Evolutionary conservation across 1,140 invertebrate species (phyloP).

Genomic region (Dendroctonus ponderosae): DNA sequence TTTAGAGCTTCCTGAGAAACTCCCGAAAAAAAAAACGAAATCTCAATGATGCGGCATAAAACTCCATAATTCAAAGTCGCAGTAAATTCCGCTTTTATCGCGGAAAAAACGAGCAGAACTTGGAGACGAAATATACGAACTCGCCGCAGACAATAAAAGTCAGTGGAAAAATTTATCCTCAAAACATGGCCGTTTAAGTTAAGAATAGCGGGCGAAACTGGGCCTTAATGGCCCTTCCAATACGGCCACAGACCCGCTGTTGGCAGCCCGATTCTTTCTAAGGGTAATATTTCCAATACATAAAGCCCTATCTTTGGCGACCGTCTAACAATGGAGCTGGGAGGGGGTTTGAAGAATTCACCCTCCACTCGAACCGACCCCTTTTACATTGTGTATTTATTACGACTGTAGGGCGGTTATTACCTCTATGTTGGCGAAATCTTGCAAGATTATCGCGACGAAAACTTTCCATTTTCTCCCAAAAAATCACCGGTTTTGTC

Average conservation of each 20-base stretch:
- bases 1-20: too few relatives aligned
- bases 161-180: constrained; percentile 36
- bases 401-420: constrained; percentile 9
- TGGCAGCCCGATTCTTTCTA: constrained; percentile 36
- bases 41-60: too few relatives aligned
- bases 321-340: constrained; percentile 26
- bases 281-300: constrained; percentile 47
- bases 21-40: too few relatives aligned
- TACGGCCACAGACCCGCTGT: constrained; percentile 13
- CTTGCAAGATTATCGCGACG: constrained; percentile 27
- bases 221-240: constrained; percentile 15
- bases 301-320: constrained; percentile 35
- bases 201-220: constrained; percentile 5
- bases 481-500: too few relatives aligned
- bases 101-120: constrained; percentile 1
- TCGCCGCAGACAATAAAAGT: constrained; percentile 34
- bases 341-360: constrained; percentile 27
- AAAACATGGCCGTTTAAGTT: constrained; percentile 25
- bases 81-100: too few relatives aligned
- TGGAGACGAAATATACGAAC: constrained; percentile 17
- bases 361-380: constrained; percentile 36
- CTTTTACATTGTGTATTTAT: constrained; percentile 28
- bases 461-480: background rate
- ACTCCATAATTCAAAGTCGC: too few relatives aligned
- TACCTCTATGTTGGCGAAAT: constrained; percentile 13